Evolutionary conservation across 2,113 vertebrate genomes (phyloP), one percentile per base, ranked within the genome.

Genomic region (Tinamus guttatus): DNA sequence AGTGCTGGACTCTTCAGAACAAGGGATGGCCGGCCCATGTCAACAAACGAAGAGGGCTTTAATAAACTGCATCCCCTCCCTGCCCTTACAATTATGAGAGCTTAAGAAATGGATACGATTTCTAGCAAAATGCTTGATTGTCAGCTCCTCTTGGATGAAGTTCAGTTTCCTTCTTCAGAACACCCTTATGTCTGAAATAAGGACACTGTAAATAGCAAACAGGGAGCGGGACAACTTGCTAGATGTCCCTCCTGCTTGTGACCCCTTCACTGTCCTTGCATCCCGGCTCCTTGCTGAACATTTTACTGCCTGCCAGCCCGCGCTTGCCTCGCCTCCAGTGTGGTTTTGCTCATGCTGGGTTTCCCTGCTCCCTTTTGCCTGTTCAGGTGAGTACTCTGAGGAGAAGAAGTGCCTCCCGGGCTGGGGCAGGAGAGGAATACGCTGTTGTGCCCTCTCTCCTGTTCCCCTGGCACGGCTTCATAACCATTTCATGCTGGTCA

Each of bases 91-190:
- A 28, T 82, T 36, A 41, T 81, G 32, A 70, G 43, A 77, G 79
- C 70, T 87, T 63, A 91, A 86, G 56, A 77, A 83, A 67, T 34
- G 20, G 36, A 11, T 51, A 16, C 7, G 36, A 28, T 62, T 89
- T 63, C n/a, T 64, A 79, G 40, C 4, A 75, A 63, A 91, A 67
- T 14, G 22, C 16, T 65, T 76, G 4, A 43, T 85, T 49, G 34
- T 64, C 49, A 74, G 18, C 59, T 78, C 93, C 40, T 91, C 73
- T 71, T 77, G 45, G 68, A 27, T 38, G 28, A 73, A 38, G 82
- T 91, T 87, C 45, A 56, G 24, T 91, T 49, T 17, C 40, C 89
- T 86, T 52, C 34, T 54, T 87, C 78, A 36, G 27, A 74, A 34
- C n/a, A 65, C 19, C 25, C 30, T 43, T 40, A 38, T 41, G n/a